phyloP scores from a whole-genome alignment of 2,113 vertebrate species.

The human (Homo sapiens) region GRCh38 chr1:151742501-151743000 shows the following conservation, averaged over 20 bases:
- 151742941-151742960: not conserved
- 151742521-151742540: not conserved
- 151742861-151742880: not conserved
- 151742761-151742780: not conserved
- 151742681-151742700: not conserved
- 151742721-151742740: not conserved
- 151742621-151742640: not conserved
- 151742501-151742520: not conserved
- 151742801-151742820: not conserved
- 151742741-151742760: not conserved
- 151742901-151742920: not conserved
- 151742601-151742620: not conserved
- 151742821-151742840: not conserved
- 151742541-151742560: not conserved
- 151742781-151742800: not conserved
- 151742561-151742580: not conserved
- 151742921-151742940: no score
- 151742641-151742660: not conserved
- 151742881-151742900: not conserved
- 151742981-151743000: not conserved
- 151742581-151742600: not conserved
- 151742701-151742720: not conserved
- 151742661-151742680: not conserved
- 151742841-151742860: not conserved
- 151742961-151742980: not conserved